Evolutionary conservation across 1,140 invertebrate species (phyloP), one percentile per base, ranked within the genome.

Genomic region (Odontomachus brunneus): DNA sequence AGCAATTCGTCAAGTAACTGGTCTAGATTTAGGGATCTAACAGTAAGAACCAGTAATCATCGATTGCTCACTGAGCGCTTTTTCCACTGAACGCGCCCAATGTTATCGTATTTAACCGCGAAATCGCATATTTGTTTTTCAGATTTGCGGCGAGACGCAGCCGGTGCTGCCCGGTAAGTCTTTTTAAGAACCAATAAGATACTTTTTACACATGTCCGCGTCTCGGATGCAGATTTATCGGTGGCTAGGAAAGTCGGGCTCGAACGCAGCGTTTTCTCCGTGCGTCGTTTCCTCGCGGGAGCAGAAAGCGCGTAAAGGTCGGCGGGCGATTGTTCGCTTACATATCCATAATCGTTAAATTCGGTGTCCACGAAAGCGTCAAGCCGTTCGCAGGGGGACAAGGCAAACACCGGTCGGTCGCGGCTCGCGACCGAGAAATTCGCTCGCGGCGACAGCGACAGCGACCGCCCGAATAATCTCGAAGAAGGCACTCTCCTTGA

Each of bases 281-380:
- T 48, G 24, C 51, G n/a, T 80, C 65, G 33, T 71, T 71, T 44
- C 17, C 67, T 80, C 65, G 51, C 38, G 75, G 48, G 65, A 80
- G 65, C 75, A 80, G 75, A 80, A 80, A 80, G 75, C 75, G 75
- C 75, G 65, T 44, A 80, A 57, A 80, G 75, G 75, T 80, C 65
- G 53, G 22, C 24, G 60, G 65, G 51, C 51, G 55, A 71, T 80
- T 65, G 73, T 7, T 76, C 73, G 5, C 19, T 7, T 67, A 7
- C 44, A 17, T 29, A 71, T 69, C 51, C 51, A 29, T 59, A 71
- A 69, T 80, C 75, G 22, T 53, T 69, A 80, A 80, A 80, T 80
- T 80, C 75, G 75, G 65, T 80, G 75, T 80, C 75, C 75, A 80
- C 63, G 75, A 80, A 80, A 80, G 75, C 75, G 75, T 53, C 60